A percentile compares a stretch with the other conserved stretches of the same genome.
Evolutionary conservation across 2,888 invertebrate genomes (phyloP).

Genomic region (Stegophylla sp.): DNA sequence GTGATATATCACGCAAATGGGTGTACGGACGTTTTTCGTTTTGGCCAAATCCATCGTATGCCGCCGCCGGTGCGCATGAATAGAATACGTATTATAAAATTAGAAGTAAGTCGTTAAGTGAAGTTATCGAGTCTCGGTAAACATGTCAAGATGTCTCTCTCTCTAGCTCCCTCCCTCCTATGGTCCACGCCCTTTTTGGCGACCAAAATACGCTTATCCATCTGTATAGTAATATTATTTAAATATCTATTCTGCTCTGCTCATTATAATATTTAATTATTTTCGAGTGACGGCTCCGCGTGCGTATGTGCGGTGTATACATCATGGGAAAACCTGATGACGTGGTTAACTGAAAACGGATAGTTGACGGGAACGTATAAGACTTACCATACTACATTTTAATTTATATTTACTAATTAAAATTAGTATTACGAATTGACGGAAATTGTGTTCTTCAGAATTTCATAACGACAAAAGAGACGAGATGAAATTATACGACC

Average conservation of each 20-base stretch:
- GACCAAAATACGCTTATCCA: constrained; percentile 30
- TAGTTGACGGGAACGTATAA: too few species aligned
- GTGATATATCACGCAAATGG: background rate
- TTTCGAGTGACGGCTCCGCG: constrained; percentile 16
- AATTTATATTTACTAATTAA: too few species aligned
- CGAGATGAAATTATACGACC: too few species aligned
- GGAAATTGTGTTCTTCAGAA: too few species aligned
- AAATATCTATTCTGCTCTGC: constrained; percentile 25
- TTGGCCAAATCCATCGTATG: background rate
- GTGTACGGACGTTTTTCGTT: background rate
- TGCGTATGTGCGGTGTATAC: background rate
- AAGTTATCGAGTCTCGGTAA: constrained; percentile 25
- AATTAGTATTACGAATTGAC: too few species aligned
- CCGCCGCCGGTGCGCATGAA: background rate
- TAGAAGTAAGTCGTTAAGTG: constrained; percentile 28
- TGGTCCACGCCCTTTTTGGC: constrained; percentile 36
- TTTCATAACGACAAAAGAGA: too few species aligned
- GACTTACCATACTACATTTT: too few species aligned
- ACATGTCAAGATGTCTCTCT: constrained; percentile 14
- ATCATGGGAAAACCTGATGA: background rate
- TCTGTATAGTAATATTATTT: constrained; percentile 29
- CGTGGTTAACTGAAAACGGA: background rate
- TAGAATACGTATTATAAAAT: constrained; percentile 23
- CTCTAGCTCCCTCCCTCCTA: too few species aligned
- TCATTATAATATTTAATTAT: constrained; percentile 17